Conservation (phyloP, 92 coral and sea anemone genomes). For the Epizoanthus stellaris region DNA sequence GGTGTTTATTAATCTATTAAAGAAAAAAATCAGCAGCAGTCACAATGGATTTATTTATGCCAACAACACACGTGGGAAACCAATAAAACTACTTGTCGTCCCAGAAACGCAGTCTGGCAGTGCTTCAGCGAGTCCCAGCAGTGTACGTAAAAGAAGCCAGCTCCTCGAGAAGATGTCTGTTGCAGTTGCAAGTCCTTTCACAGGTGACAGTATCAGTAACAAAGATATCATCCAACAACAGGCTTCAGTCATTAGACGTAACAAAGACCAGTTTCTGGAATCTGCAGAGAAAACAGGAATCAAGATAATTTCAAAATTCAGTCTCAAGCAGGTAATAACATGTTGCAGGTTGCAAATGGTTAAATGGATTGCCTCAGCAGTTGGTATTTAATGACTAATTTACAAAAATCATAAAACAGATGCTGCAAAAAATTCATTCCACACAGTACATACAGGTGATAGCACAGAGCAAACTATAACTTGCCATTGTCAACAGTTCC, state of each 20-base stretch:
- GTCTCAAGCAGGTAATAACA: constrained; percentile 32
- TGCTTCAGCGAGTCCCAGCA: constrained; percentile 38
- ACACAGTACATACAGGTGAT: constrained; percentile 1
- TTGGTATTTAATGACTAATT: no score
- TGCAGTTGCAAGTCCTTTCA: neutral
- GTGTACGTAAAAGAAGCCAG: constrained; percentile 44
- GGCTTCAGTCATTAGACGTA: constrained; percentile 30
- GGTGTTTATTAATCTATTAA: neutral
- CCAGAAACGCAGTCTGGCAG: constrained; percentile 47
- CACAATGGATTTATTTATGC: constrained; percentile 44
- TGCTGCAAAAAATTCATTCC: neutral
- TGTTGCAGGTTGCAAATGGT: no score
- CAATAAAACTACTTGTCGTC: constrained; percentile 46
- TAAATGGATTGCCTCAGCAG: no score
- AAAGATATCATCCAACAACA: constrained; percentile 11
- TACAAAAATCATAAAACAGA: no score
- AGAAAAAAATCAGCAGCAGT: constrained; percentile 26
- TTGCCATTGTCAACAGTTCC: no score
- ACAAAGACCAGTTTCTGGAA: constrained; percentile 26
- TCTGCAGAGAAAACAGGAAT: constrained; percentile 46
- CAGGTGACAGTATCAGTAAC: neutral
- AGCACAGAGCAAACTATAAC: neutral
- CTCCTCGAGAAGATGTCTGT: constrained; percentile 42
- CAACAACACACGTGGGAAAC: constrained; percentile 42
- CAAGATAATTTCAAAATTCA: constrained; percentile 33